Conservation (phyloP, 1,140 invertebrate genomes). For the Centruroides sculpturatus region DNA sequence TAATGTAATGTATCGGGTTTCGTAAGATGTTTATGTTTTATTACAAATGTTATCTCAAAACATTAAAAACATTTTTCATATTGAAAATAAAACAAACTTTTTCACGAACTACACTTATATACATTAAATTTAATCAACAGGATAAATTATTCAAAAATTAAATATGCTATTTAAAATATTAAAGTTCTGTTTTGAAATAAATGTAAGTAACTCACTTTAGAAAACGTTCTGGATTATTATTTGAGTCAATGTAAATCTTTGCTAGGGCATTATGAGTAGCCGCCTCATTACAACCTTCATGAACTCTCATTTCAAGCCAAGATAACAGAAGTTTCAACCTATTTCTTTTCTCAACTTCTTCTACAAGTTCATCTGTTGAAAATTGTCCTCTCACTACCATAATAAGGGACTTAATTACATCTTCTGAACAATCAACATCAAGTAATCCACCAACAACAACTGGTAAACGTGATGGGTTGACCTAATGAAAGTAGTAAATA, state of each 20-base stretch:
- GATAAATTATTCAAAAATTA: too few relatives aligned
- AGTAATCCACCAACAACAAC: slow-evolving; percentile 94
- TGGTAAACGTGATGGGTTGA: slow-evolving; percentile 92
- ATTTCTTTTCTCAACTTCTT: slow-evolving; percentile 46
- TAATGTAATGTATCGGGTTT: too few relatives aligned
- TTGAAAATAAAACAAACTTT: too few relatives aligned
- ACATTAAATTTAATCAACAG: too few relatives aligned
- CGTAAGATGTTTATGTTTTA: too few relatives aligned
- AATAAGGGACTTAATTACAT: slow-evolving; percentile 98
- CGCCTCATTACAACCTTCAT: slow-evolving; percentile 90
- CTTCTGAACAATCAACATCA: slow-evolving; percentile 97
- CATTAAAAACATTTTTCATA: too few relatives aligned
- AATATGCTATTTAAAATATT: too few relatives aligned
- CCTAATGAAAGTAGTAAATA: slow-evolving; percentile 33
- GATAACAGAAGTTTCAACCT: slow-evolving; percentile 77
- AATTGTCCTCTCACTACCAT: slow-evolving; percentile 94
- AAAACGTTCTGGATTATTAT: slow-evolving; percentile 98
- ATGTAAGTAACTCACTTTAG: slow-evolving; percentile 40
- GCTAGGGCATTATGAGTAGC: slow-evolving; percentile 98
- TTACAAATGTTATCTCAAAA: too few relatives aligned
- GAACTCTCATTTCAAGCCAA: slow-evolving; percentile 92
- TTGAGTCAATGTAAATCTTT: slow-evolving; percentile 99
- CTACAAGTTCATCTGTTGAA: slow-evolving; percentile 96
- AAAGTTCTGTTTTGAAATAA: too few relatives aligned
- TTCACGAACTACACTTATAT: too few relatives aligned